A percentile compares a stretch with the other conserved stretches of the same genome.
Conservation (phyloP, 2,888 invertebrate species). For the Protophormia terraenovae region DNA sequence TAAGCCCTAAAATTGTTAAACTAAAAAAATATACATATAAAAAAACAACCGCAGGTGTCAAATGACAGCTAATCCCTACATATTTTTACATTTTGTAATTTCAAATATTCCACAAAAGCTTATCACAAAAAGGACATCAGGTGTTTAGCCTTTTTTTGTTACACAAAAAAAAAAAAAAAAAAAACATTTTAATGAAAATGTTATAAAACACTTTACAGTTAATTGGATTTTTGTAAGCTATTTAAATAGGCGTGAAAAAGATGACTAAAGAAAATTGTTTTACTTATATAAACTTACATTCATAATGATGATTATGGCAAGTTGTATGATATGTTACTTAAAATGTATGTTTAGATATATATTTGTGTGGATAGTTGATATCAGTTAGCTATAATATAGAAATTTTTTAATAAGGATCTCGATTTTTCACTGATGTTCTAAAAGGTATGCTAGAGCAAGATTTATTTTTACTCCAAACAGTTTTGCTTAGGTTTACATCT, state of each 20-base stretch:
- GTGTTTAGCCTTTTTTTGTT: conserved; percentile 23
- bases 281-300: not conserved
- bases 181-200: conserved; percentile 60
- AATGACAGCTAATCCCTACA: conserved; percentile 59
- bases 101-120: conserved; percentile 28
- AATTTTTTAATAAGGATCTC: too few relatives aligned
- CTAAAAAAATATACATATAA: not conserved
- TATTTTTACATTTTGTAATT: conserved; percentile 37
- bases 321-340: not conserved
- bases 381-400: too few relatives aligned
- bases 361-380: too few relatives aligned
- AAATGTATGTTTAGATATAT: not conserved
- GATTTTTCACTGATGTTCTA: too few relatives aligned
- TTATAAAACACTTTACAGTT: conserved; percentile 64
- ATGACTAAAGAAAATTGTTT: not conserved
- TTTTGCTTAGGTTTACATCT: too few relatives aligned
- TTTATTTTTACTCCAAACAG: too few relatives aligned
- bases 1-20: conserved; percentile 45
- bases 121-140: conserved; percentile 67
- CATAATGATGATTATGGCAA: not conserved
- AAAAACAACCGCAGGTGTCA: conserved; percentile 62
- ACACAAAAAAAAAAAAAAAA: not conserved
- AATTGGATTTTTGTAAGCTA: conserved; percentile 65
- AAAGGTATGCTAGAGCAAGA: too few relatives aligned
- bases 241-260: conserved; percentile 36